A percentile compares a stretch with the other conserved stretches of the same genome.
Conservation (phyloP, 2,888 invertebrate species). For the Lepetodrilus schrolli region DNA sequence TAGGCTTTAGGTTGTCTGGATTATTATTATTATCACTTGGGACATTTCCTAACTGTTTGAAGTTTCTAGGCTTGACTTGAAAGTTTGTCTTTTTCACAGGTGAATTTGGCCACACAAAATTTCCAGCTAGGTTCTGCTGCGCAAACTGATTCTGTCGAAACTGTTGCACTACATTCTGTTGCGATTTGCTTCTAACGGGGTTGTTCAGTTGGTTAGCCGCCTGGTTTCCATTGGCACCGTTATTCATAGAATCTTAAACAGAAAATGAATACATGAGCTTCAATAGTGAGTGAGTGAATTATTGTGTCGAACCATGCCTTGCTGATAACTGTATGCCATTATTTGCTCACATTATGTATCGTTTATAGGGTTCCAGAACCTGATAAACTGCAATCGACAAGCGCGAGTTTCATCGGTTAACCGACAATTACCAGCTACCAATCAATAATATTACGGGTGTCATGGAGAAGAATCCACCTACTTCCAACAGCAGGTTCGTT, state of each 20-base stretch:
- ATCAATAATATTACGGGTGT: neutral
- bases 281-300: no score
- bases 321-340: no score
- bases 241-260: neutral
- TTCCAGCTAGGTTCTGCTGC: neutral
- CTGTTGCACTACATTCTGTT: slow-evolving; percentile 24
- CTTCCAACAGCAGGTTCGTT: neutral
- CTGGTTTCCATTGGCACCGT: slow-evolving; percentile 21
- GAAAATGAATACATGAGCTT: no score
- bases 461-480: neutral
- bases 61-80: neutral
- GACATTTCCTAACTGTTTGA: neutral
- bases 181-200: slow-evolving; percentile 24
- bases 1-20: no score
- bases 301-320: no score
- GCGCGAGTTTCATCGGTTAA: no score
- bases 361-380: no score
- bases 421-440: neutral
- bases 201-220: neutral
- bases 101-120: neutral
- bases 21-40: no score
- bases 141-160: neutral
- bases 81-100: neutral
- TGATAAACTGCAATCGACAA: no score
- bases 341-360: no score